phyloP scores from a whole-genome alignment of 2,888 invertebrate species.

The Rhaphigaster nebulosa region DNA sequence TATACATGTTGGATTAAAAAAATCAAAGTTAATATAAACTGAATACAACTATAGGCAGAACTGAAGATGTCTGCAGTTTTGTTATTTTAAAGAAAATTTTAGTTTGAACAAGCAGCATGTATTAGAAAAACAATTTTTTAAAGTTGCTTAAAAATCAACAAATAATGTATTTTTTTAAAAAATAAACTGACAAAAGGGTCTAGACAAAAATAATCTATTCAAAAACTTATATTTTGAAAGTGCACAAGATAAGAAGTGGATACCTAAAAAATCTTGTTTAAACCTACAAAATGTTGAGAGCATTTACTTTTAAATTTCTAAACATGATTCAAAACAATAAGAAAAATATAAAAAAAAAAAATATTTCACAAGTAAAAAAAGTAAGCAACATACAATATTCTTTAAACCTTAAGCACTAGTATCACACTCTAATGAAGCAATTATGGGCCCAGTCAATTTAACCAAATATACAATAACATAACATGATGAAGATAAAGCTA shows the following conservation, averaged over 20 bases:
- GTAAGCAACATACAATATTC: background rate
- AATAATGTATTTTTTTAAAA: background rate
- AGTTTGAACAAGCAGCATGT: no score
- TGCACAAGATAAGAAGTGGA: background rate
- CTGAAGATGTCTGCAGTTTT: no score
- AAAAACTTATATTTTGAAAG: background rate
- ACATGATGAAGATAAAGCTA: background rate
- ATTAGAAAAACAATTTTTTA: no score
- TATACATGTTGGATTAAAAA: no score
- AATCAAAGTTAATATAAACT: no score
- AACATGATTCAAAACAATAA: background rate
- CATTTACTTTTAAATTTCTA: background rate
- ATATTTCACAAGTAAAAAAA: background rate
- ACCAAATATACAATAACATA: background rate
- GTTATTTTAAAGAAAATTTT: no score
- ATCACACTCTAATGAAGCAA: slow-evolving; percentile 55
- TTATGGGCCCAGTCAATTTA: slow-evolving; percentile 22
- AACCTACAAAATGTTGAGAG: background rate
- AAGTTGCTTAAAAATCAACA: no score
- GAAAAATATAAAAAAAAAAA: no score
- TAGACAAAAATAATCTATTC: slow-evolving; percentile 3
- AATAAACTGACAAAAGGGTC: background rate
- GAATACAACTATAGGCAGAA: no score
- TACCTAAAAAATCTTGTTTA: background rate
- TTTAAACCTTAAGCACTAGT: slow-evolving; percentile 52